Conservation (phyloP, 2,113 vertebrate species). For the Parus major region DNA sequence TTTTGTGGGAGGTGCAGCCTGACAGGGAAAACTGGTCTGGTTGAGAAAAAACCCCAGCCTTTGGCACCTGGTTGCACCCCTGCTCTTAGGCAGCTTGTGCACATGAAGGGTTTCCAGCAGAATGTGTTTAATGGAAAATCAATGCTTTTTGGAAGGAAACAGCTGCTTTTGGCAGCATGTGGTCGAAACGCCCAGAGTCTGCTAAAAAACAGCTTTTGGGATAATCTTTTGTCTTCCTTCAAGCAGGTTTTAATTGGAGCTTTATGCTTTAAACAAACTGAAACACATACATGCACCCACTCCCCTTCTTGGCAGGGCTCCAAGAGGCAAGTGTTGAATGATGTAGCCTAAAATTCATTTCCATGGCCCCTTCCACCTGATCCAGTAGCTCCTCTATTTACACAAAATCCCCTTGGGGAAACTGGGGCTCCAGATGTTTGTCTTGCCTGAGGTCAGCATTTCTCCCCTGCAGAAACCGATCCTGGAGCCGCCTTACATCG, state of each 20-base stretch:
- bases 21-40: not conserved
- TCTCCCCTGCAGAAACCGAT: constrained; percentile 81
- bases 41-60: not conserved
- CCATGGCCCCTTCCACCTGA: not conserved
- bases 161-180: not conserved
- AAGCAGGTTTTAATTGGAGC: not conserved
- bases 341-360: not conserved
- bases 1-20: not conserved
- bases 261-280: not conserved
- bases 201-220: not conserved
- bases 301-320: not conserved
- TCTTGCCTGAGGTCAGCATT: not conserved
- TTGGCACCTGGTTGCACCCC: not conserved
- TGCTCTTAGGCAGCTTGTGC: not conserved
- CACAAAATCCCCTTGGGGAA: not conserved
- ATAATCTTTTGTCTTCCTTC: not conserved
- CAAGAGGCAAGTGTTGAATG: not conserved
- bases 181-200: not conserved
- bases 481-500: constrained; percentile 86
- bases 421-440: not conserved
- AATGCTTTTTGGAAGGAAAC: not conserved
- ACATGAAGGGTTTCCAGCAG: not conserved
- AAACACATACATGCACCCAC: not conserved
- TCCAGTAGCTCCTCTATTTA: not conserved
- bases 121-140: not conserved